These are phyloP conservation scores for Zhuqinia jingwanae DNA, from an alignment of 2,888 invertebrate genomes.

Conservation along the genomic window DNA sequence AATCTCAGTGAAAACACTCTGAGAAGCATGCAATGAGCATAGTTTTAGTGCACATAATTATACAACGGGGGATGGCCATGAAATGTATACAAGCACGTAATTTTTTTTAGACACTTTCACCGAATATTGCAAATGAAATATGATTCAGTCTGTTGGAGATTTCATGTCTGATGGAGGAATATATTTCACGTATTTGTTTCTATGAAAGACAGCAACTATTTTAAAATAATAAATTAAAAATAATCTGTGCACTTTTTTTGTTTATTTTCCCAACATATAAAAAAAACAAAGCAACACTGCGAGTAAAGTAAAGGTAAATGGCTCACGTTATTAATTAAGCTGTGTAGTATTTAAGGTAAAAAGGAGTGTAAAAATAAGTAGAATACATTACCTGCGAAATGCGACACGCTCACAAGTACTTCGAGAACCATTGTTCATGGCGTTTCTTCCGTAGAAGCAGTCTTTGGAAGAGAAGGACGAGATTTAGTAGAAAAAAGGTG, in stretches of 20 bases:
- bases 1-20: constrained; percentile 61
- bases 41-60: background rate
- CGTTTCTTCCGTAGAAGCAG: constrained; percentile 72
- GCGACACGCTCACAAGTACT: constrained; percentile 79
- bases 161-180: background rate
- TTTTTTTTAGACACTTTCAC: background rate
- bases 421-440: constrained; percentile 79
- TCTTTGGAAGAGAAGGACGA: constrained; percentile 55
- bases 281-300: too few species aligned
- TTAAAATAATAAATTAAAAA: background rate
- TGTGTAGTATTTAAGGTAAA: constrained; percentile 21
- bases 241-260: too few species aligned
- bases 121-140: background rate
- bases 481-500: constrained; percentile 23
- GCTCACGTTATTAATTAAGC: too few species aligned
- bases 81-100: background rate
- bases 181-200: background rate
- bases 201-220: too few species aligned
- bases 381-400: constrained; percentile 77
- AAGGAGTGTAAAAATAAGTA: constrained; percentile 6
- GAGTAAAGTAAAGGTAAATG: constrained; percentile 38
- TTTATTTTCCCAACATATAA: too few species aligned
- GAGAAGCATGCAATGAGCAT: constrained; percentile 56
- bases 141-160: background rate
- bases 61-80: too few species aligned